phyloP scores from a whole-genome alignment of 2,888 invertebrate genomes.

The Nowickia ferox region DNA sequence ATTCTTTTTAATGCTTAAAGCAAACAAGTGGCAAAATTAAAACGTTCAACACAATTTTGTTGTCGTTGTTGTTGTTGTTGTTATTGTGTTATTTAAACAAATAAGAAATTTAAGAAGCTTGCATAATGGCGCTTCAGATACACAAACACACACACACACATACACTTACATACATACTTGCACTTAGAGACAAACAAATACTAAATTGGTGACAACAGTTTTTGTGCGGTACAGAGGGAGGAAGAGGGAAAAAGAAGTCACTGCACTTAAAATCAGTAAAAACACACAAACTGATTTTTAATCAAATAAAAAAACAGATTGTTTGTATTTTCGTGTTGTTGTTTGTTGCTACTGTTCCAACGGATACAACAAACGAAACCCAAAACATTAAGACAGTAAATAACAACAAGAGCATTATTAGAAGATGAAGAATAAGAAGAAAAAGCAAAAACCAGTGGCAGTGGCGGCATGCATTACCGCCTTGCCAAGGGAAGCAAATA shows the following conservation, averaged over 20 bases:
- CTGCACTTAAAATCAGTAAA: slow-evolving; percentile 64
- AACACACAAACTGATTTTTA: slow-evolving; percentile 58
- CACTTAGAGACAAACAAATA: slow-evolving; percentile 39
- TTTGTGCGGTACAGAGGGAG: background rate
- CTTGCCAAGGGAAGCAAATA: slow-evolving; percentile 56
- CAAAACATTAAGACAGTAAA: slow-evolving; percentile 46
- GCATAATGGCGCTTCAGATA: slow-evolving; percentile 70
- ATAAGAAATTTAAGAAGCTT: slow-evolving; percentile 70
- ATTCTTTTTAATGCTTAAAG: slow-evolving; percentile 65
- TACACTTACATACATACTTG: slow-evolving; percentile 1
- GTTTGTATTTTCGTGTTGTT: slow-evolving; percentile 44
- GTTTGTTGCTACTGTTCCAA: slow-evolving; percentile 37
- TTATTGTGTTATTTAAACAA: slow-evolving; percentile 32
- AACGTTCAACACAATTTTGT: slow-evolving; percentile 41
- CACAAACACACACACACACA: slow-evolving; percentile 3
- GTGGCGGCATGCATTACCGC: slow-evolving; percentile 51
- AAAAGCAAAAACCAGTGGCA: slow-evolving; percentile 56
- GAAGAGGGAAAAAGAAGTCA: slow-evolving; percentile 39
- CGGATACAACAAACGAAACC: slow-evolving; percentile 59
- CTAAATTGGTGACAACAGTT: slow-evolving; percentile 63
- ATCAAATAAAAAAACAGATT: slow-evolving; percentile 68
- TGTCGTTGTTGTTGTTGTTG: slow-evolving; percentile 31
- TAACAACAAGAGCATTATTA: slow-evolving; percentile 30
- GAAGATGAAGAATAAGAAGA: background rate
- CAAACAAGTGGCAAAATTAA: slow-evolving; percentile 69